These are phyloP conservation scores for Myopa tessellatipennis DNA, from an alignment of 2,888 invertebrate genomes.

Conservation along the genomic window DNA sequence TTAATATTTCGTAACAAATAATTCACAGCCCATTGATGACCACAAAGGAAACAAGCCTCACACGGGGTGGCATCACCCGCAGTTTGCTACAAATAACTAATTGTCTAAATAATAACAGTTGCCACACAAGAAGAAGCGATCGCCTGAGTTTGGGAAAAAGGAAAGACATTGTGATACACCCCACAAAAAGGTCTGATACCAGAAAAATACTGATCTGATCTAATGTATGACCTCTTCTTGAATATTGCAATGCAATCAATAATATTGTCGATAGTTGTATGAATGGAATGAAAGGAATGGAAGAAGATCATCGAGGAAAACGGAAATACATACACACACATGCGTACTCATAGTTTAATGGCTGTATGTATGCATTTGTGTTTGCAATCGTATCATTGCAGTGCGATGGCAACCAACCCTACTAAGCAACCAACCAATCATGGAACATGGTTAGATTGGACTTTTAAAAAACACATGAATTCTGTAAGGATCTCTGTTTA, in stretches of 20 bases:
- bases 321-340: no score
- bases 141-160: neutral
- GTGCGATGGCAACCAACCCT: no score
- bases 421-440: no score
- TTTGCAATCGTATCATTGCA: no score
- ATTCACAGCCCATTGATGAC: slow-evolving; percentile 37
- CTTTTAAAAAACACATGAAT: no score
- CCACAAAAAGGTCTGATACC: neutral
- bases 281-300: no score
- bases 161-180: neutral
- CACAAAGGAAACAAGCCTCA: slow-evolving; percentile 41
- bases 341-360: neutral
- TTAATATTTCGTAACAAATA: slow-evolving; percentile 3
- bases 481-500: no score
- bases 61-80: slow-evolving; percentile 35
- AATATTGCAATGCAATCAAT: neutral
- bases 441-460: no score
- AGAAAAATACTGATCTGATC: neutral
- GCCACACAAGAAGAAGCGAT: slow-evolving; percentile 36
- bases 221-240: neutral
- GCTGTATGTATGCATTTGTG: neutral
- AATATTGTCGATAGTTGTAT: neutral
- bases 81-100: slow-evolving; percentile 31
- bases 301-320: no score
- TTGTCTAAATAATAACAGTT: slow-evolving; percentile 21